phyloP scores from a whole-genome alignment of 2,797 vertebrate species.

The Phrynocephalus forsythii region DNA sequence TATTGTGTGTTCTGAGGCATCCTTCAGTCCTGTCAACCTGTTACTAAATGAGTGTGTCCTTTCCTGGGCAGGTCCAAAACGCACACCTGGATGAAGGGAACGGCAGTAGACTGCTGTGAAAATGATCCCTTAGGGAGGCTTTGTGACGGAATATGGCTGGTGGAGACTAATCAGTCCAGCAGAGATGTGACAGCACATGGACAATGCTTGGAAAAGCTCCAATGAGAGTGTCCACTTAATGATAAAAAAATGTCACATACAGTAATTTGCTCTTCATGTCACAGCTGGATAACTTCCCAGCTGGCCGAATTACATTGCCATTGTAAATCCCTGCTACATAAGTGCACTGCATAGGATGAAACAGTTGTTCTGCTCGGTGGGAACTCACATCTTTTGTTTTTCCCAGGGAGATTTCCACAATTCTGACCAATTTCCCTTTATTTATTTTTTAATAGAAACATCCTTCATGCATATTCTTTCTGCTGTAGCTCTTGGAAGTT shows the following conservation, averaged over 20 bases:
- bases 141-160: conserved; percentile 17
- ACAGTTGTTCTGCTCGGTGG: conserved; percentile 1
- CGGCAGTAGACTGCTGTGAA: neutral
- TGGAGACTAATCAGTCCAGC: conserved; percentile 6
- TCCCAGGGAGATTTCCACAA: conserved; percentile 28
- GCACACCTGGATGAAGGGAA: conserved; percentile 8
- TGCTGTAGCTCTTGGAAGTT: neutral
- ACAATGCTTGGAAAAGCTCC: neutral
- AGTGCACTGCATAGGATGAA: conserved; percentile 33
- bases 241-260: conserved; percentile 24
- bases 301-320: conserved; percentile 17
- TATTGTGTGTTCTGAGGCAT: neutral
- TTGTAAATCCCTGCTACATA: conserved; percentile 10
- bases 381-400: conserved; percentile 30
- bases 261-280: conserved; percentile 28
- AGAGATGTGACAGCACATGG: conserved; percentile 3
- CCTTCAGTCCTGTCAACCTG: neutral
- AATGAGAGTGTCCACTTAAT: conserved; percentile 8
- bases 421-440: neutral
- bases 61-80: neutral
- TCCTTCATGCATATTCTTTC: neutral
- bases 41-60: neutral
- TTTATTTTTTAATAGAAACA: neutral
- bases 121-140: neutral
- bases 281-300: conserved; percentile 29